A percentile compares a stretch with the other conserved stretches of the same genome.
Conservation (phyloP, 2,113 vertebrate genomes). For the Danionella cerebrum region DNA sequence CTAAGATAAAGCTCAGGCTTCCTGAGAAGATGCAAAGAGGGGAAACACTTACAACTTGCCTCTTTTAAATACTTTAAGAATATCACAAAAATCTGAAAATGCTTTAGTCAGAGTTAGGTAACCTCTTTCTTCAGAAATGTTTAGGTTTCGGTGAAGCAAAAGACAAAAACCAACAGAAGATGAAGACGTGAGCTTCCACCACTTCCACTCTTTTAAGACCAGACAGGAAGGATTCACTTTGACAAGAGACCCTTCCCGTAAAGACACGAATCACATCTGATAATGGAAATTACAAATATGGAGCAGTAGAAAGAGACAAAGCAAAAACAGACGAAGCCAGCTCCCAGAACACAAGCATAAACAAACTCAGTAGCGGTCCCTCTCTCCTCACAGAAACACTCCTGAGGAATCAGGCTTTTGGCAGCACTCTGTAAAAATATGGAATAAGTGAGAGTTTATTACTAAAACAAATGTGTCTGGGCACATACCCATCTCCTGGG, state of each 20-base stretch:
- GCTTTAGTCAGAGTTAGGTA: too few species aligned
- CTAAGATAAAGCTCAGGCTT: too few species aligned
- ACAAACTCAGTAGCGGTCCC: constrained; percentile 3
- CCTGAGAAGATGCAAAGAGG: too few species aligned
- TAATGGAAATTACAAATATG: neutral
- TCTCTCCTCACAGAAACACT: neutral
- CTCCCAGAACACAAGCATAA: neutral
- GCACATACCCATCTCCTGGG: neutral
- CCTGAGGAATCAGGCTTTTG: constrained; percentile 11
- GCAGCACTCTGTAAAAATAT: constrained; percentile 7
- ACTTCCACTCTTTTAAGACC: too few species aligned
- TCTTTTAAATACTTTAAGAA: too few species aligned
- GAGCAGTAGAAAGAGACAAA: neutral
- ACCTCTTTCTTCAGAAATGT: too few species aligned
- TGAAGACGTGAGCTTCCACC: neutral
- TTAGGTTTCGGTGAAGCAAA: neutral
- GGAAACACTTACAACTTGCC: too few species aligned
- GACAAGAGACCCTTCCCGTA: neutral
- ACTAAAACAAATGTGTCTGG: constrained; percentile 6
- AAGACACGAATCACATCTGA: neutral
- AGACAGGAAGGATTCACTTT: too few species aligned
- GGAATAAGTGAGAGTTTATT: constrained; percentile 1
- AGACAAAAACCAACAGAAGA: neutral
- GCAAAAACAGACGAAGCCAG: neutral
- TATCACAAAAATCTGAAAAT: too few species aligned